phyloP scores from a whole-genome alignment of 2,113 vertebrate species.

The Hippocampus abdominalis region DNA sequence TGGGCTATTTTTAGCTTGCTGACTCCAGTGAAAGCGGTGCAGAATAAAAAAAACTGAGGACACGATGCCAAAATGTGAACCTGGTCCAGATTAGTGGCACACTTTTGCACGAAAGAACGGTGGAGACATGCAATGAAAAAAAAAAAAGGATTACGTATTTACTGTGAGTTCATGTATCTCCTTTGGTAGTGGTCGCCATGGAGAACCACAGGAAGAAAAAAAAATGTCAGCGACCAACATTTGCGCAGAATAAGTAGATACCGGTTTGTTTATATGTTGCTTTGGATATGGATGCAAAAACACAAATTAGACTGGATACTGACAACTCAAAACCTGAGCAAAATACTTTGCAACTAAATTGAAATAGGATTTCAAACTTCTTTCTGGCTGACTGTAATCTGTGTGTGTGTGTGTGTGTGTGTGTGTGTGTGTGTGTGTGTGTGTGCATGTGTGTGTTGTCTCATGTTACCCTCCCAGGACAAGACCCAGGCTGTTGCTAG shows the following conservation, averaged over 20 bases:
- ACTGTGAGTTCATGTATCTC: neutral
- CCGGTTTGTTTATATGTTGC: conserved; percentile 4
- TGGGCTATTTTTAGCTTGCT: conserved; percentile 71
- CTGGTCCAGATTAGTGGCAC: conserved; percentile 28
- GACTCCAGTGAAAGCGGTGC: conserved; percentile 70
- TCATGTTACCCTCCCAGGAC: conserved; percentile 47
- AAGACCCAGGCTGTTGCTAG: conserved; percentile 60
- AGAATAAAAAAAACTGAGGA: conserved; percentile 60
- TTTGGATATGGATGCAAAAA: neutral
- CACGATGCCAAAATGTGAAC: conserved; percentile 64
- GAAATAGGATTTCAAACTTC: neutral
- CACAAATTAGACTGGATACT: neutral
- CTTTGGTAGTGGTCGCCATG: conserved; percentile 11
- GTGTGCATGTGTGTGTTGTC: conserved; percentile 35
- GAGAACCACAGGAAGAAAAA: neutral
- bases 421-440: conserved; percentile 15
- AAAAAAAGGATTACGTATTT: neutral
- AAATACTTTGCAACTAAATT: conserved; percentile 1
- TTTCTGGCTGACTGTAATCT: neutral
- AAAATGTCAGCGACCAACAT: conserved; percentile 16
- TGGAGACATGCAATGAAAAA: neutral
- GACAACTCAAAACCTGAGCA: neutral
- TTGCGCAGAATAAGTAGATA: conserved; percentile 28
- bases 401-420: conserved; percentile 19
- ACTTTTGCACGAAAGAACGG: neutral